Base-by-base conservation (phyloP, 2,113 vertebrate genomes). In the Cyphomyrus discorhynchus region DNA sequence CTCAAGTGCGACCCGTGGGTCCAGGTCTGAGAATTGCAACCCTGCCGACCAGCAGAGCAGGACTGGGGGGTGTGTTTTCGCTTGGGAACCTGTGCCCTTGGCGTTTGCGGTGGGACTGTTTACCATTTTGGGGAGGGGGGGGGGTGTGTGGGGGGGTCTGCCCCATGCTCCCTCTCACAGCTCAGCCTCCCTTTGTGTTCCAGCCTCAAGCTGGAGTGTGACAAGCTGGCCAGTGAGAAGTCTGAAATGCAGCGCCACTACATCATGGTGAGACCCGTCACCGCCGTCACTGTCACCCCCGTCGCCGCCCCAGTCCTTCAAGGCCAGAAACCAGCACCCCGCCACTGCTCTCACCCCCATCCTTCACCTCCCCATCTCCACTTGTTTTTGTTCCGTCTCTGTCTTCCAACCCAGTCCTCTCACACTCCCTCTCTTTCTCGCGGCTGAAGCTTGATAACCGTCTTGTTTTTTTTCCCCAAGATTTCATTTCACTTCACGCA, bases 221-320 rank as follows among this genome's bases (percentile, higher is more conserved):
- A 99, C 94, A 99, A 99, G 92, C 96, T 99, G 92, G 98, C 98
- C 89, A 99, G 97, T 0, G 98, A 99, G 94, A 99, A 99, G 95
- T 99, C 98, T 0, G 98, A 99, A 96, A 99, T 99, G 98, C 98
- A 99, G 92, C 97, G 98, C 93, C 98, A 99, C 93, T 99, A 99
- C 42, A 98, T 99, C 94, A 99, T 99, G 98, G 98, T 99, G 92
- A 95, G 96, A 92, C 9, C 45, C 19, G 82, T 9, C 21, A 1
- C 39, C 24, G 27, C 49, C 47, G 0, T 49, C 47, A n/a, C n/a
- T n/a, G 82, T 9, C 21, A 1, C 39, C 24, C 46, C 49, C 47
- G 0, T 49, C 47, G 10, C 47, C 47, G 0, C 35, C 42, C 42
- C 45, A 11, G 45, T 4, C 9, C 45, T 45, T 24, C 82, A 4